Evolutionary conservation across 2,113 vertebrate genomes (phyloP).

Genomic region (Todiramphus chloris): DNA sequence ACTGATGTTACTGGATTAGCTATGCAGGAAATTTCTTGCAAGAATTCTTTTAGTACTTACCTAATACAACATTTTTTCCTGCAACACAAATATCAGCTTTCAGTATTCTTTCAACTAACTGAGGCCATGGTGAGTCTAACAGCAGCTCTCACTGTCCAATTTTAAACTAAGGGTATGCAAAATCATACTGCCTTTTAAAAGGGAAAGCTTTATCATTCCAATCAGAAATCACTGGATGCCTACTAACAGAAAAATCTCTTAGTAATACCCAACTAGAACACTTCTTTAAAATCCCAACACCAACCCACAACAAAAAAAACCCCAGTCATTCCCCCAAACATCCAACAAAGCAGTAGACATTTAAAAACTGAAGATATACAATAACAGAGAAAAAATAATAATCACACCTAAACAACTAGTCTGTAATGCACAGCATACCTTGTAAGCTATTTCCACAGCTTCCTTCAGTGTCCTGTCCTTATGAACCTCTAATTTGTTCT

Average conservation of each 20-base stretch:
- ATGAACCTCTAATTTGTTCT: constrained; percentile 97
- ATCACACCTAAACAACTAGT: neutral
- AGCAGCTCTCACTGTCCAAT: neutral
- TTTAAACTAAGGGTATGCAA: neutral
- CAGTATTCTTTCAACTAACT: neutral
- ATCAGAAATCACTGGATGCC: neutral
- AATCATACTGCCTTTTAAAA: neutral
- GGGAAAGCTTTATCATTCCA: neutral
- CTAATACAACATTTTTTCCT: neutral
- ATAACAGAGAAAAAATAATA: neutral
- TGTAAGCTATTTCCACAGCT: constrained; percentile 93
- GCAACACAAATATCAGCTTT: neutral
- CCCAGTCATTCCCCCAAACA: neutral
- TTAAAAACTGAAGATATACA: neutral
- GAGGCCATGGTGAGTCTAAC: neutral
- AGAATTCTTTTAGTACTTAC: neutral
- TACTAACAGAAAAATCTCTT: neutral
- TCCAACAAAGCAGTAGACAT: neutral
- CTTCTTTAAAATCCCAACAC: neutral
- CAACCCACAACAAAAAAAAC: neutral
- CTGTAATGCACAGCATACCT: constrained; percentile 71
- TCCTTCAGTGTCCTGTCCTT: constrained; percentile 95
- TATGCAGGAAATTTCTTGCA: neutral
- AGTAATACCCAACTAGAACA: neutral
- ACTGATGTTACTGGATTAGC: neutral